phyloP scores from a whole-genome alignment of 1,140 invertebrate genomes.

The Schlechtendalia chinensis region DNA sequence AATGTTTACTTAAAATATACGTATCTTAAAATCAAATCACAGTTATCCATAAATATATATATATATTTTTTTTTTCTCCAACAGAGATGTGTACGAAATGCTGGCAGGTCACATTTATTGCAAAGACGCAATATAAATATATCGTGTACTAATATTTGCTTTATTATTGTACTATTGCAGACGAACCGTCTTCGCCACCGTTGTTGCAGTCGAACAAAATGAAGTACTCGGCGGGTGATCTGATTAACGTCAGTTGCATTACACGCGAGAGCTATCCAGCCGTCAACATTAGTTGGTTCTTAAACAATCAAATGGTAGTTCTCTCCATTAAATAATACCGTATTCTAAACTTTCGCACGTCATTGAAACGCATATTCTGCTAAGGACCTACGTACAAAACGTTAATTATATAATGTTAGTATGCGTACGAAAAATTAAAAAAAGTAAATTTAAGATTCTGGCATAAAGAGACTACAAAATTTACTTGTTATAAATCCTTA shows the following conservation, averaged over 20 bases:
- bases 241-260: constrained; percentile 71
- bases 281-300: constrained; percentile 82
- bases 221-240: constrained; percentile 70
- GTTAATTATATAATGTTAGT: too few relatives aligned
- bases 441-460: too few relatives aligned
- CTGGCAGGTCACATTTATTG: too few relatives aligned
- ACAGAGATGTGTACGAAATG: too few relatives aligned
- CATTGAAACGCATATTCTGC: neutral
- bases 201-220: constrained; percentile 53
- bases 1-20: too few relatives aligned
- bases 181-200: constrained; percentile 15
- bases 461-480: too few relatives aligned
- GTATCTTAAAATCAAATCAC: too few relatives aligned
- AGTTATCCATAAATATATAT: too few relatives aligned
- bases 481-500: too few relatives aligned
- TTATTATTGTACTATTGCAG: constrained; percentile 14
- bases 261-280: constrained; percentile 73
- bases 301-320: constrained; percentile 73
- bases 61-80: too few relatives aligned
- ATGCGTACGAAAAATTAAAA: too few relatives aligned
- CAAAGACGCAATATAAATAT: neutral
- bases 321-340: neutral
- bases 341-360: neutral
- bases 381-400: neutral
- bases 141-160: neutral